These are phyloP conservation scores for Ondatra zibethicus DNA, from an alignment of 2,113 vertebrate species.

Conservation along the genomic window DNA sequence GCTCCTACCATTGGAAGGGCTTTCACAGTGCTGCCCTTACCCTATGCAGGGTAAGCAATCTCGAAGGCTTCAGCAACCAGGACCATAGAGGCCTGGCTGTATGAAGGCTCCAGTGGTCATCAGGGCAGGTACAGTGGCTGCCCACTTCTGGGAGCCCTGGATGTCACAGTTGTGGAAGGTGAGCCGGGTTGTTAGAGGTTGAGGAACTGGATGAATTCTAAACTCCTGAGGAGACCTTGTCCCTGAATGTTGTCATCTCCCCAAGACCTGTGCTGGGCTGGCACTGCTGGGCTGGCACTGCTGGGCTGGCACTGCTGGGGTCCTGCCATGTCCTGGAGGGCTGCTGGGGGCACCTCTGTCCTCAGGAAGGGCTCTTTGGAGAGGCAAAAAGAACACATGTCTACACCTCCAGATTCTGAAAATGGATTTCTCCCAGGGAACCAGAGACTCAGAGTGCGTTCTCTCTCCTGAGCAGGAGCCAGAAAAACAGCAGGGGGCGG, in stretches of 20 bases:
- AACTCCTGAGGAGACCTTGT: background rate
- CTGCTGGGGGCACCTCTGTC: constrained; percentile 74
- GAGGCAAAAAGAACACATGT: constrained; percentile 79
- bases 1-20: background rate
- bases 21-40: background rate
- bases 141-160: background rate
- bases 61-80: background rate
- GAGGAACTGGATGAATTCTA: background rate
- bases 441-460: constrained; percentile 74
- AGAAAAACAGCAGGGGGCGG: constrained; percentile 57
- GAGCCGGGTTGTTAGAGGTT: background rate
- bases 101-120: background rate
- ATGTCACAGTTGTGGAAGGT: background rate
- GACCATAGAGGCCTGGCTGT: background rate
- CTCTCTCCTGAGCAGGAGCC: constrained; percentile 69
- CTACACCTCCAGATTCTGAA: constrained; percentile 84
- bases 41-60: background rate
- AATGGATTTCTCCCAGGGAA: constrained; percentile 84
- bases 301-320: accelerated
- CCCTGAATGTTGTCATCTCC: background rate
- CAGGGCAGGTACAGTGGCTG: background rate
- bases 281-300: no score
- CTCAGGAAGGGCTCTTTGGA: constrained; percentile 77
- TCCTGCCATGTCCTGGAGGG: background rate
- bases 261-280: background rate